Base-by-base conservation (phyloP, 2,888 invertebrate species). In the Flexamia atlantica region DNA sequence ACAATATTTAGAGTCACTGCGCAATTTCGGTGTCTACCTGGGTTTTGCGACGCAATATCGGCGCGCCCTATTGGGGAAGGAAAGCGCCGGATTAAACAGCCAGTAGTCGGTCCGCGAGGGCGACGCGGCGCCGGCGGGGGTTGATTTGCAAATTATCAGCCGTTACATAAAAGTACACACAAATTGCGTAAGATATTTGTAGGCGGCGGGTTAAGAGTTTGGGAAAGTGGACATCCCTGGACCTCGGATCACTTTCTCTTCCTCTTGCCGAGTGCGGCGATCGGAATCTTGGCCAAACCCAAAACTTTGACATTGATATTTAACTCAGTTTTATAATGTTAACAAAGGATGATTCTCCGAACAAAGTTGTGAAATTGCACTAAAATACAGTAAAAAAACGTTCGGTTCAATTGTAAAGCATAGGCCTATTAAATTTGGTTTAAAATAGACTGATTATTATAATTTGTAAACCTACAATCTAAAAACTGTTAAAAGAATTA, bases 111-210 rank as follows among this genome's bases (percentile, higher is more conserved):
- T 23, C 53, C 53, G 3, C 53, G 20, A 53, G 53, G 53, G 46
- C 12, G 46, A 17, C 46, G 20, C 4, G 50, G 28, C 28, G 64
- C 64, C 64, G 17, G 28, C 30, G 28, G 64, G 64, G 64, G 64
- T 64, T 64, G 64, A 64, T 64, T 64, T 30, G 64, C 64, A 28
- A 64, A 64, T 64, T 64, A 64, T 30, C 64, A 28, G 17, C 30
- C 64, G 30, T 64, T 64, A 64, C 17, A 64, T 64, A 64, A 64
- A 57, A 64, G 28, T 30, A 28, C 25, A 64, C 14, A 64, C 28
- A 64, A n/a, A 64, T 64, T 64, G 64, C 64, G 64, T 64, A 64
- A 64, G 64, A 64, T 20, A 64, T 64, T 64, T 64, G 64, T 64
- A 64, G 64, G 64, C 64, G 64, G 64, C 30, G 64, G 28, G 64